Evolutionary conservation across 2,888 invertebrate species (phyloP).

Genomic region (Globia sparganii): DNA sequence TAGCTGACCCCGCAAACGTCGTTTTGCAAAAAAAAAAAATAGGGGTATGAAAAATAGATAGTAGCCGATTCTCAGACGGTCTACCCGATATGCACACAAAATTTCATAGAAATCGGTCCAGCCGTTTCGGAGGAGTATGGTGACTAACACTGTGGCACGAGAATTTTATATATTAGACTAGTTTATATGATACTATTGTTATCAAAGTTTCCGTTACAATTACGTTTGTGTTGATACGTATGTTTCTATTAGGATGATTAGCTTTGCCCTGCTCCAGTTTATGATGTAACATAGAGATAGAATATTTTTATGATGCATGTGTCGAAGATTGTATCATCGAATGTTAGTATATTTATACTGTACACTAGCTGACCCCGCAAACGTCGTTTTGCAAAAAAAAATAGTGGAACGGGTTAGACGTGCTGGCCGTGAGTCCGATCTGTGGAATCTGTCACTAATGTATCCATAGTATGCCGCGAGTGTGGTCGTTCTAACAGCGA

Average conservation of each 20-base stretch:
- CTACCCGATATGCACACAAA: too few species aligned
- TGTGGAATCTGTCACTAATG: background rate
- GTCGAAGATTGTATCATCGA: constrained; percentile 15
- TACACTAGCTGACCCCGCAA: too few species aligned
- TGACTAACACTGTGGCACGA: too few species aligned
- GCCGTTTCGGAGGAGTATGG: too few species aligned
- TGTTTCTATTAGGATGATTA: constrained; percentile 23
- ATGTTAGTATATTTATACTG: background rate
- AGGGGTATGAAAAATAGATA: too few species aligned
- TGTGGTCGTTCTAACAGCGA: background rate
- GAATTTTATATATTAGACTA: too few species aligned
- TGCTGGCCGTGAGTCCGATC: background rate
- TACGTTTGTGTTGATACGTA: constrained; percentile 28
- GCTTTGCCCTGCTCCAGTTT: constrained; percentile 38
- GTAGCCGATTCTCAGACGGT: too few species aligned
- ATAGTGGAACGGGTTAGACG: background rate
- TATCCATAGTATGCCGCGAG: background rate
- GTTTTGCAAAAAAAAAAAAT: too few species aligned
- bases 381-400: too few species aligned
- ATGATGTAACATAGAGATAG: constrained; percentile 23
- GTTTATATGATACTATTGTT: constrained; percentile 56
- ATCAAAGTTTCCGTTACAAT: constrained; percentile 61
- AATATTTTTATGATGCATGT: constrained; percentile 19
- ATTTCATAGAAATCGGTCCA: too few species aligned
- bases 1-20: too few species aligned